A percentile compares a stretch with the other conserved stretches of the same genome.
Evolutionary conservation across 2,797 vertebrate species (phyloP).

Genomic region (Channallabes apus): DNA sequence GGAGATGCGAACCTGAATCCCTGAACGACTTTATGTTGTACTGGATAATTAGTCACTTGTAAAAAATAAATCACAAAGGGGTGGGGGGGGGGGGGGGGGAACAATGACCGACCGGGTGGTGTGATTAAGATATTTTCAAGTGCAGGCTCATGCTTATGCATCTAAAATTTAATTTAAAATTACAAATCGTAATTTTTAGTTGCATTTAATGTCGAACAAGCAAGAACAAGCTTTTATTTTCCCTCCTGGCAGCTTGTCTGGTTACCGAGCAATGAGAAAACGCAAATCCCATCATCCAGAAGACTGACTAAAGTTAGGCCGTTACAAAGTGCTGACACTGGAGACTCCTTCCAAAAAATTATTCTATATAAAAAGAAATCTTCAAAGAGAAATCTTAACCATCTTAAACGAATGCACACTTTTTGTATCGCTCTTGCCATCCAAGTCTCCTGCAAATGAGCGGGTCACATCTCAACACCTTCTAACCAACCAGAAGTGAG

Average conservation of each 20-base stretch:
- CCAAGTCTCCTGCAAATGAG: background rate
- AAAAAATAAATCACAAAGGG: background rate
- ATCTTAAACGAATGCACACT: background rate
- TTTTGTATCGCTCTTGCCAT: background rate
- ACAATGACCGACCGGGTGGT: background rate
- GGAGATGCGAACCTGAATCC: background rate
- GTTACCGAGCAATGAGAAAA: background rate
- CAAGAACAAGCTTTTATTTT: background rate
- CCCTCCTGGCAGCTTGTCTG: background rate
- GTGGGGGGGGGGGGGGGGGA: background rate
- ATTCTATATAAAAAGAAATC: background rate
- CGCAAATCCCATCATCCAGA: background rate
- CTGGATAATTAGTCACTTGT: background rate
- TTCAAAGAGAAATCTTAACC: background rate
- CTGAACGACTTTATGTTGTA: background rate
- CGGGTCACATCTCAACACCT: background rate
- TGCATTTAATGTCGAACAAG: no score
- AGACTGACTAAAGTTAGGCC: background rate
- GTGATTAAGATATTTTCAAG: no score
- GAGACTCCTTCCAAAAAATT: slow-evolving; percentile 11
- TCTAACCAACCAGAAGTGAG: background rate
- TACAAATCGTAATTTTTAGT: no score
- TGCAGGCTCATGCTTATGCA: no score
- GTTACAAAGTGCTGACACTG: background rate
- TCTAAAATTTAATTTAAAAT: no score